Conservation (phyloP, 2,888 invertebrate species). For the Tenthredo notha region DNA sequence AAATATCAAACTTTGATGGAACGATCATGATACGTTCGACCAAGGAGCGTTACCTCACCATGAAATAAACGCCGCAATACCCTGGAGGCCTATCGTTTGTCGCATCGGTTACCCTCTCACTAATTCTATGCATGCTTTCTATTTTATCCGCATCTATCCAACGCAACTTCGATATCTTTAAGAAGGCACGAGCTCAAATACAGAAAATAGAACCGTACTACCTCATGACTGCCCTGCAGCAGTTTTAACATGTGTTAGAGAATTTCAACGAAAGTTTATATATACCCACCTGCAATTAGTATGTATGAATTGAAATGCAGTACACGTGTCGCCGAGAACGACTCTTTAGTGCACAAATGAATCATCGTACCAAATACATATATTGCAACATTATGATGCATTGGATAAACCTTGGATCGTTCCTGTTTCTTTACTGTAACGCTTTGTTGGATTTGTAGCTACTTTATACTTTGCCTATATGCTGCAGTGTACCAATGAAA, state of each 20-base stretch:
- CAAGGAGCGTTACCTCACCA: slow-evolving; percentile 21
- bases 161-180: background rate
- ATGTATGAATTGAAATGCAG: background rate
- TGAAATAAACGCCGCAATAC: slow-evolving; percentile 13
- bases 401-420: background rate
- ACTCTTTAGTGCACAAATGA: background rate
- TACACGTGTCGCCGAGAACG: background rate
- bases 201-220: background rate
- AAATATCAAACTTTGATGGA: slow-evolving; percentile 20
- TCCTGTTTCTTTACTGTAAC: background rate
- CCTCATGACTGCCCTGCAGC: background rate
- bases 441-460: background rate
- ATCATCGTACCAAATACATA: slow-evolving; percentile 19
- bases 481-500: slow-evolving; percentile 7
- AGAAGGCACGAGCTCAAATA: background rate
- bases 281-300: background rate
- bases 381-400: background rate
- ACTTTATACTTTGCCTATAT: background rate
- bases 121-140: slow-evolving; percentile 34
- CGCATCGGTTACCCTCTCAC: slow-evolving; percentile 1
- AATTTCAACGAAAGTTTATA: background rate
- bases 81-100: slow-evolving; percentile 25
- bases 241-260: background rate
- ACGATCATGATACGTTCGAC: slow-evolving; percentile 22
- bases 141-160: background rate